phyloP scores from a whole-genome alignment of 2,888 invertebrate species.

The Bombylius discolor region DNA sequence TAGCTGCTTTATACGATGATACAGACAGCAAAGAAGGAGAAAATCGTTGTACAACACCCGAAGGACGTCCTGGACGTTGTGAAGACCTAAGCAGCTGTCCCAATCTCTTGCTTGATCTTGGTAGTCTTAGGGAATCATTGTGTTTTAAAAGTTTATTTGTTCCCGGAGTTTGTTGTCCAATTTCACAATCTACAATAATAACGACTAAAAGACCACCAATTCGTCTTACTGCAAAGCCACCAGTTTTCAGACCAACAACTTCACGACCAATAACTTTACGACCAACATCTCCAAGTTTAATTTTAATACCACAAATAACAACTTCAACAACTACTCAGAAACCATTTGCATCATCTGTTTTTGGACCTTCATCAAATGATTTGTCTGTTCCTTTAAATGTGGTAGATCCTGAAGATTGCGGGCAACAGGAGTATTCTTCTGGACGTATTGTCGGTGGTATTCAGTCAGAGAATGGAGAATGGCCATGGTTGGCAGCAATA shows the following conservation, averaged over 20 bases:
- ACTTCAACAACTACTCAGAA: slow-evolving; percentile 38
- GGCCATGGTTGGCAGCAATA: slow-evolving; percentile 96
- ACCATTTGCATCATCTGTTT: slow-evolving; percentile 39
- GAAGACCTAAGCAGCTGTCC: slow-evolving; percentile 83
- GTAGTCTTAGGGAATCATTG: slow-evolving; percentile 68
- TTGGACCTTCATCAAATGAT: slow-evolving; percentile 20
- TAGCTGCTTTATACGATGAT: slow-evolving; percentile 35
- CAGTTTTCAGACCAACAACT: background rate
- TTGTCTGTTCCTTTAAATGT: slow-evolving; percentile 23
- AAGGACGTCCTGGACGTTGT: slow-evolving; percentile 65
- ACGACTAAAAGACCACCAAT: slow-evolving; percentile 31
- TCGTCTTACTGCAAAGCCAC: slow-evolving; percentile 25
- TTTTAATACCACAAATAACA: slow-evolving; percentile 35
- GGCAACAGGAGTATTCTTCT: slow-evolving; percentile 66
- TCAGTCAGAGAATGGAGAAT: slow-evolving; percentile 68
- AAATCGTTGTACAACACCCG: slow-evolving; percentile 66
- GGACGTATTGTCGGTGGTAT: slow-evolving; percentile 87
- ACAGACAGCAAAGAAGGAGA: slow-evolving; percentile 41
- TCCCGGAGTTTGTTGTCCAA: slow-evolving; percentile 84
- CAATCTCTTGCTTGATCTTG: slow-evolving; percentile 65
- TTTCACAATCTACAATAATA: slow-evolving; percentile 30
- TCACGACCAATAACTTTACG: slow-evolving; percentile 21
- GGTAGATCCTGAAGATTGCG: slow-evolving; percentile 50
- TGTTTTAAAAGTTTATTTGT: slow-evolving; percentile 86
- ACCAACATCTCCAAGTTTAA: slow-evolving; percentile 22